Percentiles rank a stretch among this genome's conserved stretches.
Conservation (phyloP, 2,888 invertebrate species). For the Orchesella flavescens region DNA sequence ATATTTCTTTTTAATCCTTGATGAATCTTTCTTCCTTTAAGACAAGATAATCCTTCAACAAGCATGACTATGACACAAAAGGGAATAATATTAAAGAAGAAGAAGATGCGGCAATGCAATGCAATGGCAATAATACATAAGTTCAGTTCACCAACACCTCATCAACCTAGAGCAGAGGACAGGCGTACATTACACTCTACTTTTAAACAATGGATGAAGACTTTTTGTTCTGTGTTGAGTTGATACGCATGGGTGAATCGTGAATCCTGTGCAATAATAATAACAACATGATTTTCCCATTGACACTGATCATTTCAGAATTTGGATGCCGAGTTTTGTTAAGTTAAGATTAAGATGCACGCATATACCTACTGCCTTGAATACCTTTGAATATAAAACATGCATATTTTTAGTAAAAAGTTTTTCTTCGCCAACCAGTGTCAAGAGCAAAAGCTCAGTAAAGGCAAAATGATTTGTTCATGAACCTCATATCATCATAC, state of each 20-base stretch:
- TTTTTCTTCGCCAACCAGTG: background rate
- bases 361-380: no score
- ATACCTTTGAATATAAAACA: background rate
- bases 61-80: no score
- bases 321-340: background rate
- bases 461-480: no score
- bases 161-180: background rate
- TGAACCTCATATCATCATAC: no score
- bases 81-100: no score
- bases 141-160: no score
- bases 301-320: conserved; percentile 40
- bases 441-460: no score
- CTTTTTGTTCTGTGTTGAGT: background rate
- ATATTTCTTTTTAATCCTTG: no score
- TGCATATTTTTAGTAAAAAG: conserved; percentile 4
- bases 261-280: background rate
- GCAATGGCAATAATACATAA: no score
- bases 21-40: background rate
- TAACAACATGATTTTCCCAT: conserved; percentile 39
- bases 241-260: conserved; percentile 40
- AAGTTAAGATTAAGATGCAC: background rate
- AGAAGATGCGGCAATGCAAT: no score
- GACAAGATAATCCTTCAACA: background rate
- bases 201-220: conserved; percentile 16
- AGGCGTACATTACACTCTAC: no score